Base-by-base conservation (phyloP, 1,140 invertebrate genomes). In the Olivierus martensii region DNA sequence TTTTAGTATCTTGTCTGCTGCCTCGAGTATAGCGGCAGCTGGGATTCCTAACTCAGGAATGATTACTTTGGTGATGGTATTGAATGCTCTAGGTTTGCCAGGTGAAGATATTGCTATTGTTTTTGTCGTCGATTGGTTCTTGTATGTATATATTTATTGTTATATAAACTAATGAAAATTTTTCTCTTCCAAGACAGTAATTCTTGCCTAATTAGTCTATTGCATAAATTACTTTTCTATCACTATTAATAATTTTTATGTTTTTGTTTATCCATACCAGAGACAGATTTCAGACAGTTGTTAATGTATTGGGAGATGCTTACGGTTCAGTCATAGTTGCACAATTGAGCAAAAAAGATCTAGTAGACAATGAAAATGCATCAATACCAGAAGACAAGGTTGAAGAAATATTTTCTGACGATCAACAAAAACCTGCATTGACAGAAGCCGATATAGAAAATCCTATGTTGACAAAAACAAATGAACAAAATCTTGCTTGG, bases 21-120 rank as follows among this genome's bases (percentile, higher is more conserved):
- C 90, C 18, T 92, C 93, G 1, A 91, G 88, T 60, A 91, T 97
- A 63, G 92, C 92, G 50, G 91, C 92, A 12, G 92, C 92, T 14
- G 89, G 91, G 19, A 93, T 96, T 55, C 93, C 93, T 3, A 87
- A 93, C 67, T 90, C 91, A 11, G 87, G 86, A 37, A 72, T 91
- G 38, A 87, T 95, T 12, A 95, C 90, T 45, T 93, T 95, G 89
- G 84, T 95, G 19, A 93, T 96, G 79, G 91, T 96, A 28, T 71
- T 96, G 52, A 88, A 91, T 63, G 90, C 89, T 3, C 84, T 95
- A 44, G 89, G 89, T 22, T 73, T 96, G 44, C 88, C 90, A 41
- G 81, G 87, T 11, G 82, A 91, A 66, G 88, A 95, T 66, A 83
- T 95, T 17, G 84, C 86, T 9, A 77, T 93, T 18, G 91, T 96